Evolutionary conservation across 2,113 vertebrate genomes (phyloP).

Genomic region (Anthoscopus minutus): DNA sequence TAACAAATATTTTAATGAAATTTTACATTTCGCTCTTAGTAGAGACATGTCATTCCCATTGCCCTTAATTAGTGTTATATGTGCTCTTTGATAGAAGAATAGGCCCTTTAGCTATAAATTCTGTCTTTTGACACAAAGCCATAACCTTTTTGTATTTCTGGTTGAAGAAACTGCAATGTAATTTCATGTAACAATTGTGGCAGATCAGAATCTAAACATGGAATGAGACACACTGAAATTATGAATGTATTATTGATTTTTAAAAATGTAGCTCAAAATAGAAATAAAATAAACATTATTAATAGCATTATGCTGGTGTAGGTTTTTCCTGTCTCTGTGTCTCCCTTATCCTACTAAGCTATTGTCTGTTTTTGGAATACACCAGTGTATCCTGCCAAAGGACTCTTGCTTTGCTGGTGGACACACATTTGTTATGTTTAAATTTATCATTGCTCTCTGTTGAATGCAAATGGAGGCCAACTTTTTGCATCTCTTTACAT

Average conservation of each 20-base stretch:
- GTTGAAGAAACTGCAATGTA: background rate
- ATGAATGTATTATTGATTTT: background rate
- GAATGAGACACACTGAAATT: background rate
- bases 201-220: background rate
- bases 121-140: conserved; percentile 40
- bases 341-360: background rate
- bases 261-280: background rate
- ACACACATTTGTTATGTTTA: background rate
- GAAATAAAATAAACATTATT: background rate
- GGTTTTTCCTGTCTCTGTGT: background rate
- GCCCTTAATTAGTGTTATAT: conserved; percentile 49
- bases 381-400: background rate
- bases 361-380: background rate
- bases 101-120: conserved; percentile 32
- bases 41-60: conserved; percentile 26
- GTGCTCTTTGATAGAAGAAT: conserved; percentile 30
- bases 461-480: background rate
- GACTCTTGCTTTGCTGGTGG: background rate
- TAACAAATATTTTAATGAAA: conserved; percentile 33
- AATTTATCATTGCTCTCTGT: background rate
- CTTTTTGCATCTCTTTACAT: background rate
- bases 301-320: background rate
- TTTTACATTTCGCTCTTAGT: background rate
- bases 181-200: conserved; percentile 5
- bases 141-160: conserved; percentile 46